A percentile compares a stretch with the other conserved stretches of the same genome.
Evolutionary conservation across 2,113 vertebrate genomes (phyloP).

Genomic region (Rhombomys opimus): DNA sequence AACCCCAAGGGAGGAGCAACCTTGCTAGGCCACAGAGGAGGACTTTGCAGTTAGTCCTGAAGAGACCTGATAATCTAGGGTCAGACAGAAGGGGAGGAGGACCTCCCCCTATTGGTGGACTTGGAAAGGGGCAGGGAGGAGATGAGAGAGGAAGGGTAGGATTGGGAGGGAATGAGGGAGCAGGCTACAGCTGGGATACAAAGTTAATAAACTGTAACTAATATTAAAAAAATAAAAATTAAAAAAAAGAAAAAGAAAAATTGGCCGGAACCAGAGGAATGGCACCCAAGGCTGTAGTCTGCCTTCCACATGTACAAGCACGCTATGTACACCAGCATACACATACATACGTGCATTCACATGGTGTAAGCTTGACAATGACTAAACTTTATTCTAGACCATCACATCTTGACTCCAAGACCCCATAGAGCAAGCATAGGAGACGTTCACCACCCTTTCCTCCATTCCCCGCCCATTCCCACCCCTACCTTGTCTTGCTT

Average conservation of each 20-base stretch:
- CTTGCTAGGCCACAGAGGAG: no score
- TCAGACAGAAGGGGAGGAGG: no score
- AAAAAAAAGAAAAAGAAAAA: background rate
- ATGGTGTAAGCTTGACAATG: background rate
- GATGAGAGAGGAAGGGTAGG: no score
- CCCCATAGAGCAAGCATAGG: background rate
- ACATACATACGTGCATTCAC: background rate
- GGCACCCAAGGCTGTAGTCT: background rate
- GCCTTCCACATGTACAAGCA: background rate
- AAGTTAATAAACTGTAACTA: no score
- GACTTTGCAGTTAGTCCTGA: no score
- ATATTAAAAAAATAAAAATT: no score
- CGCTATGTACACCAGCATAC: background rate
- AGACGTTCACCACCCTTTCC: background rate
- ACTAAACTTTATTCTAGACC: background rate
- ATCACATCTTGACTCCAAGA: background rate
- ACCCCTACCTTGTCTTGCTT: background rate
- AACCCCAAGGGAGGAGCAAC: no score
- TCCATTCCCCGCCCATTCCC: background rate
- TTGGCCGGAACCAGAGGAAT: background rate
- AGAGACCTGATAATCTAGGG: no score
- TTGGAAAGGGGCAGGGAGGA: no score
- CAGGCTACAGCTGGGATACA: no score
- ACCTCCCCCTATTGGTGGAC: no score
- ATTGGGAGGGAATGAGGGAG: no score